These are phyloP conservation scores for Trichonephila inaurata DNA, from an alignment of 1,140 invertebrate species.

Conservation along the genomic window DNA sequence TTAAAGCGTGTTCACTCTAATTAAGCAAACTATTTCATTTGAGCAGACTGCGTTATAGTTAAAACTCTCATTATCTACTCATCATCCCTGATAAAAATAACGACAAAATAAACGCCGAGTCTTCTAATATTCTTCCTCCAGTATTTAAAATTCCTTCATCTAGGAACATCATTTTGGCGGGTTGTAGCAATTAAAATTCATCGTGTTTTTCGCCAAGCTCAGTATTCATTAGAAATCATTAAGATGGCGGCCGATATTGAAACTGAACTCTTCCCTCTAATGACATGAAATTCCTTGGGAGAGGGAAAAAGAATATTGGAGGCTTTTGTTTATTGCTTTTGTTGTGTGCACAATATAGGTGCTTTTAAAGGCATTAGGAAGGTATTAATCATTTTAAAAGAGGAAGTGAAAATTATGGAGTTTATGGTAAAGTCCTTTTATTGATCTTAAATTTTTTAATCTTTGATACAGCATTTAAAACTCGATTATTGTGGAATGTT, in stretches of 20 bases:
- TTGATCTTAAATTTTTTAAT: no score
- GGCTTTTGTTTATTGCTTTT: constrained; percentile 1
- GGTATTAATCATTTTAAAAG: constrained; percentile 20
- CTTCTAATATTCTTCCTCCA: background rate
- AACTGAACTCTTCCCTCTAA: background rate
- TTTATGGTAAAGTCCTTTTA: no score
- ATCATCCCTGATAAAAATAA: background rate
- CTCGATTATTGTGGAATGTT: no score
- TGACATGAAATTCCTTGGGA: background rate
- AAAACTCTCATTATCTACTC: no score
- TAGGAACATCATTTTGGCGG: background rate
- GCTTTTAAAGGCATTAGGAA: background rate
- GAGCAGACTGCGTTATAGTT: no score
- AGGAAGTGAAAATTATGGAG: no score
- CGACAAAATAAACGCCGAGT: background rate
- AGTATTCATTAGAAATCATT: background rate
- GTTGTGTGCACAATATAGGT: constrained; percentile 2
- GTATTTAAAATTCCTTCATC: background rate
- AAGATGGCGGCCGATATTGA: background rate
- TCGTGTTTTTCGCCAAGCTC: background rate
- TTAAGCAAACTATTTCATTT: no score
- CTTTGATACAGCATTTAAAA: no score
- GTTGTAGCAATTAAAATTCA: background rate
- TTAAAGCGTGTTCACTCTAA: no score
- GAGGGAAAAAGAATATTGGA: background rate